Evolutionary conservation across 2,113 vertebrate genomes (phyloP).

Genomic region (Thymallus thymallus): DNA sequence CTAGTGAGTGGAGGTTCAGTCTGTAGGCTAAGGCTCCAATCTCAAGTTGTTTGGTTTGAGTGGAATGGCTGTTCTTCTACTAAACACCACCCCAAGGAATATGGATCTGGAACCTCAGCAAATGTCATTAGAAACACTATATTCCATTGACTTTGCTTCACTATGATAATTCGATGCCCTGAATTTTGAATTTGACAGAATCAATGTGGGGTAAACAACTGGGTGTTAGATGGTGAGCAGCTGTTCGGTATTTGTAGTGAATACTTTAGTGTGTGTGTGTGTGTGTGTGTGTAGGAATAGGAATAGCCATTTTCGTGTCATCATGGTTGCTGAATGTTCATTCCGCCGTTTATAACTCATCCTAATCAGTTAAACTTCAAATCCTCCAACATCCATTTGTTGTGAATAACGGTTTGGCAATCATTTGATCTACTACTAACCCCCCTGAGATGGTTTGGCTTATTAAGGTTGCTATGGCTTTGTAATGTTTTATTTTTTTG

Average conservation of each 20-base stretch:
- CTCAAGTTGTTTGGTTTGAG: neutral
- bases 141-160: no score
- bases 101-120: no score
- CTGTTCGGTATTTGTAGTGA: neutral
- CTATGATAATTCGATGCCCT: no score
- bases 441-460: neutral
- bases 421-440: neutral
- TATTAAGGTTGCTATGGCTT: no score
- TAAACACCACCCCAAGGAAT: slow-evolving; percentile 1
- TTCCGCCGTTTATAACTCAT: neutral
- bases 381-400: no score
- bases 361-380: neutral
- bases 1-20: neutral
- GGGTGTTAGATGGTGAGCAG: slow-evolving; percentile 6
- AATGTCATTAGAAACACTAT: no score
- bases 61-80: slow-evolving; percentile 3
- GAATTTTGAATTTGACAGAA: no score
- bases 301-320: neutral
- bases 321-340: neutral
- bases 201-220: neutral
- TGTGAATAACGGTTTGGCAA: no score
- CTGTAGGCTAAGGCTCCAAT: neutral
- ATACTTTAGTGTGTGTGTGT: slow-evolving; percentile 5
- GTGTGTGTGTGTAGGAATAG: neutral
- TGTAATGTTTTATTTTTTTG: no score